phyloP scores from a whole-genome alignment of 2,113 vertebrate genomes.

The Carettochelys insculpta region DNA sequence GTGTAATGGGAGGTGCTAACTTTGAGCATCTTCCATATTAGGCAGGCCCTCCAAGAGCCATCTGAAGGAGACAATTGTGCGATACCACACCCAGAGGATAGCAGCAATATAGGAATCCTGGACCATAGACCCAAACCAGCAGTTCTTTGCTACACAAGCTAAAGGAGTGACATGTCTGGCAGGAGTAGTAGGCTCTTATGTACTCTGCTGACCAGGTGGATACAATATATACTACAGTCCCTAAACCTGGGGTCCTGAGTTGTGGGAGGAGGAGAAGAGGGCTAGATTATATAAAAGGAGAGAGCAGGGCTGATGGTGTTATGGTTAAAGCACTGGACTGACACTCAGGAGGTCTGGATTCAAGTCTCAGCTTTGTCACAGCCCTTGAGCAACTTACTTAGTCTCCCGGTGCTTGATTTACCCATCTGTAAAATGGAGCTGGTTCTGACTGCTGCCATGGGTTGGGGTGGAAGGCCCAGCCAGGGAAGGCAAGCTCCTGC shows the following conservation, averaged over 20 bases:
- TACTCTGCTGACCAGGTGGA: background rate
- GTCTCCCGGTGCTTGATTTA: background rate
- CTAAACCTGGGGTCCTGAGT: background rate
- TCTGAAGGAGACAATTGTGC: background rate
- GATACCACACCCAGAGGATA: background rate
- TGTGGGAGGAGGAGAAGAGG: background rate
- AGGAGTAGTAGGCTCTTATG: background rate
- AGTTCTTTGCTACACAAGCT: background rate
- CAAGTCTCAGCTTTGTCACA: background rate
- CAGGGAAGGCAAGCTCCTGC: too few species aligned
- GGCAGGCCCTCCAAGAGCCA: background rate
- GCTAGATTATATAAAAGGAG: background rate
- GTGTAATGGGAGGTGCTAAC: rapidly evolving
- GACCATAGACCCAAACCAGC: background rate
- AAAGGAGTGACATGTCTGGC: background rate
- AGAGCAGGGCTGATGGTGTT: background rate
- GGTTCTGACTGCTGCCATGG: too few species aligned
- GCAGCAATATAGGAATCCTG: background rate
- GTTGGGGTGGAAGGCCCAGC: too few species aligned
- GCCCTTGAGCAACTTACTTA: background rate
- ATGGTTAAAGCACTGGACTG: background rate
- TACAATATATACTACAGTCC: background rate
- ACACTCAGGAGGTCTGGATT: background rate
- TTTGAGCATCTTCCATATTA: background rate
- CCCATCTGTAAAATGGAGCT: background rate